Evolutionary conservation across 2,888 invertebrate species (phyloP).

Genomic region (Polymixis lichenea): DNA sequence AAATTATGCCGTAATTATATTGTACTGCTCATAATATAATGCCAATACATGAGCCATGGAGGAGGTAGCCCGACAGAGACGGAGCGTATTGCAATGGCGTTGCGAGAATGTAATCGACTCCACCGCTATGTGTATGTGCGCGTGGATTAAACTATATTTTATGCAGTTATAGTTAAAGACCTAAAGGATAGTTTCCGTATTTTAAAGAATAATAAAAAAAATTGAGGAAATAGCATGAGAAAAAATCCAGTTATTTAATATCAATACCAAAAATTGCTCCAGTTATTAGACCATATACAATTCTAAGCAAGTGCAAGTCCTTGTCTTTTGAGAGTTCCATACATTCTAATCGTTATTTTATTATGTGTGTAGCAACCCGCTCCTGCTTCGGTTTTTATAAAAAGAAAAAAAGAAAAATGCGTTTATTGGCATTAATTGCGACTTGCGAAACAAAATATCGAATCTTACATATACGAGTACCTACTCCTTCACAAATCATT

Average conservation of each 20-base stretch:
- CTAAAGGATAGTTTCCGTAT: too few species aligned
- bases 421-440: too few species aligned
- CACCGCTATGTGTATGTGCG: too few species aligned
- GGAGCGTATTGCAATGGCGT: background rate
- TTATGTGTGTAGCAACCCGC: background rate
- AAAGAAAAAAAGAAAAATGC: too few species aligned
- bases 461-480: too few species aligned
- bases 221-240: conserved; percentile 54
- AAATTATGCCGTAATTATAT: conserved; percentile 70
- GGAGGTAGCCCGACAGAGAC: conserved; percentile 8
- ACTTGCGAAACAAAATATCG: too few species aligned
- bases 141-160: too few species aligned
- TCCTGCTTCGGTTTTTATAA: too few species aligned
- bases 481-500: too few species aligned
- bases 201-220: conserved; percentile 6
- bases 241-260: conserved; percentile 59
- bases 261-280: conserved; percentile 56
- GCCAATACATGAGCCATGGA: conserved; percentile 20
- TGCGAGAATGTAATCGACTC: too few species aligned
- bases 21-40: conserved; percentile 46
- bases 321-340: conserved; percentile 54
- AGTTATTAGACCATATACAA: conserved; percentile 38
- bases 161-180: too few species aligned
- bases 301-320: conserved; percentile 25
- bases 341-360: conserved; percentile 9